Evolutionary conservation across 92 coral and sea anemone genomes (phyloP), one percentile per base, ranked within the genome.

Genomic region (Metridium senile): DNA sequence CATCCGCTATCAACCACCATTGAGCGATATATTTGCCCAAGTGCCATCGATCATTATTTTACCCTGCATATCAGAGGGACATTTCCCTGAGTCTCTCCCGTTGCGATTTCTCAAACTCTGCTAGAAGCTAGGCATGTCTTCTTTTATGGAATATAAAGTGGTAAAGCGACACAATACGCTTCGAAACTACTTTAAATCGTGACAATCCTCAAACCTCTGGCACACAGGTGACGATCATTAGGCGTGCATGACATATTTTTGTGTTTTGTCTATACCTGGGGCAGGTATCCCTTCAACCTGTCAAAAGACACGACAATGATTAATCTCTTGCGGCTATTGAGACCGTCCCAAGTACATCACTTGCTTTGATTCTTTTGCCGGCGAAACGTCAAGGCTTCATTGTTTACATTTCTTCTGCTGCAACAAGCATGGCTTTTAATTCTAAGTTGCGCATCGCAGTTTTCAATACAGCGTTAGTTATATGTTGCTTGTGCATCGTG

Each of bases 261-360:
- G 58, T 58, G 64, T 28, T 33, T 33, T 58, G 76, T 39, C 49
- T 39, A 53, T 51, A 71, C 62, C 63, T n/a, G 76, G 43, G 76
- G 76, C 29, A 49, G 9, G 1, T 52, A n/a, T 17, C 25, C 43
- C 61, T 30, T 23, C 64, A 71, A 51, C 51, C 47, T 71, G 76
- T 71, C 64, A 71, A 71, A 71, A 71, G 64, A 71, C 51, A 62
- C 25, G 74, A 21, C 18, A n/a, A 54, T 71, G 29, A 71, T 71
- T 71, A 71, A 1, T 70, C 74, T 10, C 30, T 23, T 19, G 6
- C 10, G 65, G 22, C 65, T 59, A 59, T 22, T 26, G 32, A 26
- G 31, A n/a, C 23, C 6, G 61, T 54, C 26, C 8, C n/a, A n/a
- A n/a, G n/a, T n/a, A n/a, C n/a, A n/a, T n/a, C n/a, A n/a, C n/a